A percentile compares a stretch with the other conserved stretches of the same genome.
Conservation (phyloP, 2,113 vertebrate genomes). For the Pungitius pungitius region DNA sequence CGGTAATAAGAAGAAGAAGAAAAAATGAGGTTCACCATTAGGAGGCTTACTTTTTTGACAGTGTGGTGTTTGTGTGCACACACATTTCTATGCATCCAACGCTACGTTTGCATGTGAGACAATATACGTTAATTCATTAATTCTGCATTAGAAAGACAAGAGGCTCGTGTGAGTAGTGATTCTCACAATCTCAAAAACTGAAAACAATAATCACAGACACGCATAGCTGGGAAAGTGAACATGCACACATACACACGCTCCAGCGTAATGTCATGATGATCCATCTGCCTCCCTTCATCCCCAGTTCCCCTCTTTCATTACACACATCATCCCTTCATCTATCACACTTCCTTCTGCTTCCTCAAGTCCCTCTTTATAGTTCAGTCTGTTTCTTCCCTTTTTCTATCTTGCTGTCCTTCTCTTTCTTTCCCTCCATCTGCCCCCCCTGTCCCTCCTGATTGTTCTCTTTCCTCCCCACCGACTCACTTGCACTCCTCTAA, state of each 20-base stretch:
- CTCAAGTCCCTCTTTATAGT: slow-evolving; percentile 20
- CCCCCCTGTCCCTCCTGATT: slow-evolving; percentile 26
- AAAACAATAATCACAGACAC: slow-evolving; percentile 22
- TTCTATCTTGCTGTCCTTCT: slow-evolving; percentile 13
- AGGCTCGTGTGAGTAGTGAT: slow-evolving; percentile 14
- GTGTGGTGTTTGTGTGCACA: not conserved
- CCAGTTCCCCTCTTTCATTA: slow-evolving; percentile 63
- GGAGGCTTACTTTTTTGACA: not conserved
- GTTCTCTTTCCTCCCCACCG: not conserved
- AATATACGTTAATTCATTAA: slow-evolving; percentile 15
- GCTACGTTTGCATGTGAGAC: not conserved
- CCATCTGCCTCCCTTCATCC: slow-evolving; percentile 60
- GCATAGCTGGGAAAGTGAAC: not conserved
- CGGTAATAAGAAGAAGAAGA: no score
- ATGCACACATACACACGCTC: slow-evolving; percentile 10
- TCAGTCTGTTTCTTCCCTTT: slow-evolving; percentile 26
- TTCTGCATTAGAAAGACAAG: slow-evolving; percentile 23
- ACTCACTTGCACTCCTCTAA: not conserved
- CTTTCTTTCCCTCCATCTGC: slow-evolving; percentile 46
- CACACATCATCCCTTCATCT: slow-evolving; percentile 57
- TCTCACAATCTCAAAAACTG: slow-evolving; percentile 30
- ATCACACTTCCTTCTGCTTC: slow-evolving; percentile 61
- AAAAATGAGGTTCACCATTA: no score
- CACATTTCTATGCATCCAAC: not conserved
- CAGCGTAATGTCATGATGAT: slow-evolving; percentile 53